Percentiles rank a stretch among this genome's conserved stretches.
Evolutionary conservation across 2,888 invertebrate genomes (phyloP).

Genomic region (Ceramica pisi): DNA sequence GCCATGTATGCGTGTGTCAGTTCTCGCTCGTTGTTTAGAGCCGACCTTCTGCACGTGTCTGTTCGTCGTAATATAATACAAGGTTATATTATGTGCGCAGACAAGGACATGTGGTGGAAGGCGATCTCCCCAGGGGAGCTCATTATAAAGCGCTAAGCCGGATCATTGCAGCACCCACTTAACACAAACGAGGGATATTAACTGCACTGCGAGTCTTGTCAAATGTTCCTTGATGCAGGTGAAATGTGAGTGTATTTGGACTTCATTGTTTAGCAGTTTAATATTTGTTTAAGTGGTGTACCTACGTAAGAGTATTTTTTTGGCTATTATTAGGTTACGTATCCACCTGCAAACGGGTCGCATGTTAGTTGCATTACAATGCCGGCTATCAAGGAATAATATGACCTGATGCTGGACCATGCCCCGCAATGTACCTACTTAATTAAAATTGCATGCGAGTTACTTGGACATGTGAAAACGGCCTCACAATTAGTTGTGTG

Average conservation of each 20-base stretch:
- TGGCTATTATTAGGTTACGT: not conserved
- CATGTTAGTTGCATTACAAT: too few relatives aligned
- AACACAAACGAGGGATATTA: constrained; percentile 69
- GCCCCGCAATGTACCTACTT: too few relatives aligned
- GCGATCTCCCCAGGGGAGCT: constrained; percentile 79
- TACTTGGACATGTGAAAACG: too few relatives aligned
- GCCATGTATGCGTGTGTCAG: not conserved
- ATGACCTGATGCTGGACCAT: too few relatives aligned
- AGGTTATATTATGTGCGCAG: constrained; percentile 65
- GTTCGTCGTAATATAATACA: constrained; percentile 65
- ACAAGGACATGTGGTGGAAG: constrained; percentile 71
- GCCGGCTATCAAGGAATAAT: too few relatives aligned
- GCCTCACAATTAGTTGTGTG: too few relatives aligned
- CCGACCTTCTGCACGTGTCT: not conserved
- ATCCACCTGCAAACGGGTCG: too few relatives aligned
- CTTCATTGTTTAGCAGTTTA: not conserved
- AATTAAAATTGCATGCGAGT: too few relatives aligned
- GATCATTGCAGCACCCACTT: constrained; percentile 73
- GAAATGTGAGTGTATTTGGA: constrained; percentile 24
- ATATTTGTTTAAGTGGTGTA: not conserved
- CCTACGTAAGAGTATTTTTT: not conserved
- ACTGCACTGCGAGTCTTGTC: constrained; percentile 52
- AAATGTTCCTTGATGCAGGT: constrained; percentile 37
- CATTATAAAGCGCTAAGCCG: constrained; percentile 81
- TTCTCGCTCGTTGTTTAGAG: not conserved